Evolutionary conservation across 2,113 vertebrate genomes (phyloP).

Genomic region (Micromys minutus): DNA sequence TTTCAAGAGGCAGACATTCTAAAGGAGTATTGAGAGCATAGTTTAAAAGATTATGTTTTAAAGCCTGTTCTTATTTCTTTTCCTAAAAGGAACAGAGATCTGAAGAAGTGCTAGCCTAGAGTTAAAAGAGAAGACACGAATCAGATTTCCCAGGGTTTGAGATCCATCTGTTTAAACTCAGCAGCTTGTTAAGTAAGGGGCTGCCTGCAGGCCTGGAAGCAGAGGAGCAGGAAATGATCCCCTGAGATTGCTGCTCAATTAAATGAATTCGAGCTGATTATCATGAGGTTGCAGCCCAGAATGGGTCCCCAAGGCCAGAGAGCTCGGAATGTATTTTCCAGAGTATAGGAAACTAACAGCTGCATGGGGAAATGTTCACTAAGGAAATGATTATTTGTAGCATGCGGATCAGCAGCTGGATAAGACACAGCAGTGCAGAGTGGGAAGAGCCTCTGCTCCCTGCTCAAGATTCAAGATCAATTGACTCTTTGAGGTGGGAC

Average conservation of each 20-base stretch:
- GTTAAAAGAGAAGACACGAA: conserved; percentile 18
- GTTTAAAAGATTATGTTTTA: conserved; percentile 38
- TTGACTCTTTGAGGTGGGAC: background rate
- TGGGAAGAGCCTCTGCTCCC: background rate
- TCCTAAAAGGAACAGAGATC: background rate
- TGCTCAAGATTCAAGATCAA: background rate
- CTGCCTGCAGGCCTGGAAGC: background rate
- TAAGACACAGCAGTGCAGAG: background rate
- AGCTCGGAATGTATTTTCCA: conserved; percentile 19
- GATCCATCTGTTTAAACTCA: conserved; percentile 3
- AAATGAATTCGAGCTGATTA: background rate
- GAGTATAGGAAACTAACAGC: background rate
- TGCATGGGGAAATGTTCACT: background rate
- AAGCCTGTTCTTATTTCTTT: conserved; percentile 25
- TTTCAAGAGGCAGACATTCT: background rate
- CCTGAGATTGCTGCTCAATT: background rate
- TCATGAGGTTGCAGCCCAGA: background rate
- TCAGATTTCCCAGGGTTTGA: background rate
- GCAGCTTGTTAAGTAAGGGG: conserved; percentile 27
- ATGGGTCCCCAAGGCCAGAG: background rate
- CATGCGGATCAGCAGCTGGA: background rate
- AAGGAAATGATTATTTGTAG: background rate
- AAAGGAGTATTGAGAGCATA: background rate
- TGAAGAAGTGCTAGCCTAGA: background rate
- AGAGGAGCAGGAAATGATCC: background rate